Evolutionary conservation across 2,888 invertebrate species (phyloP).

Genomic region (Axea sp.): DNA sequence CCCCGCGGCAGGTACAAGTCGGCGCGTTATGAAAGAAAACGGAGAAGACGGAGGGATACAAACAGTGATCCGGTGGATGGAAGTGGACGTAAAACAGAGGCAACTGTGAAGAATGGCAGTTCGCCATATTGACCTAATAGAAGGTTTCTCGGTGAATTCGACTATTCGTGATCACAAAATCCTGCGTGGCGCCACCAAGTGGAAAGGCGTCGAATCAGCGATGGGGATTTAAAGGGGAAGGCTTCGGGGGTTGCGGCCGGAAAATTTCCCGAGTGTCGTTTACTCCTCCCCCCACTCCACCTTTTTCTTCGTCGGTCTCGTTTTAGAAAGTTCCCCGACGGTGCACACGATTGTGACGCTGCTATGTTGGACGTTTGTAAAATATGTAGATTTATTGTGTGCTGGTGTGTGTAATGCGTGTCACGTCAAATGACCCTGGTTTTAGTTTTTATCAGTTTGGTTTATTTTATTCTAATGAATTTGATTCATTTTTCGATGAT

Average conservation of each 20-base stretch:
- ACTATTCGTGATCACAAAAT: slow-evolving; percentile 32
- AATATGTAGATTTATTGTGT: background rate
- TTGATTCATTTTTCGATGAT: too few relatives aligned
- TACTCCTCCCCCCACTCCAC: background rate
- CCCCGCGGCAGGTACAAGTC: slow-evolving; percentile 17
- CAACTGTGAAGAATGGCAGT: slow-evolving; percentile 48
- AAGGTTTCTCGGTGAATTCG: slow-evolving; percentile 45
- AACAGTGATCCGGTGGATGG: slow-evolving; percentile 36
- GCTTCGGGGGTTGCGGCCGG: slow-evolving; percentile 26
- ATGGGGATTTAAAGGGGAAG: slow-evolving; percentile 35
- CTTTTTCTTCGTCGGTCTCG: slow-evolving; percentile 19
- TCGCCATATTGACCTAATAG: slow-evolving; percentile 58
- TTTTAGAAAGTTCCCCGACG: slow-evolving; percentile 34
- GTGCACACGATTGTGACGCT: slow-evolving; percentile 6
- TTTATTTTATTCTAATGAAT: too few relatives aligned
- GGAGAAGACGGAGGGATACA: slow-evolving; percentile 48
- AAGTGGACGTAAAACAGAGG: slow-evolving; percentile 49
- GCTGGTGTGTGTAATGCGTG: too few relatives aligned
- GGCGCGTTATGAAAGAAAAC: slow-evolving; percentile 52
- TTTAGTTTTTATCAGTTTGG: too few relatives aligned
- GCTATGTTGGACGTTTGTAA: slow-evolving; percentile 1
- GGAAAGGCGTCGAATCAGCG: slow-evolving; percentile 17
- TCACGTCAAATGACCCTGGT: too few relatives aligned
- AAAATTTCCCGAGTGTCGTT: slow-evolving; percentile 10
- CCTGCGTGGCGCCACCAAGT: slow-evolving; percentile 46